Percentiles rank a stretch among this genome's conserved stretches.
Conservation (phyloP, 2,888 invertebrate species). For the Linyphia triangularis region DNA sequence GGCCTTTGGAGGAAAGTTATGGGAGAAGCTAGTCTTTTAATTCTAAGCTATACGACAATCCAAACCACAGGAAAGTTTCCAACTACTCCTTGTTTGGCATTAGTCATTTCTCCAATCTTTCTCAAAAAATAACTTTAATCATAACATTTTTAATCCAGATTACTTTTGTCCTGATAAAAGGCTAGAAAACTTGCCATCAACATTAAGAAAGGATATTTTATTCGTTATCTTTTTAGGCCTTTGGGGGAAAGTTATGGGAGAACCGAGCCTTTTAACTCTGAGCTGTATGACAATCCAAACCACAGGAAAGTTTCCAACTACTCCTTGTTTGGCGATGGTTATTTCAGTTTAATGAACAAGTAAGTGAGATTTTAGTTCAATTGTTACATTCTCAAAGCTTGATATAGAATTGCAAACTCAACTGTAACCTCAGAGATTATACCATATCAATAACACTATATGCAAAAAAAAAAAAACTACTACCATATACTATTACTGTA, state of each 20-base stretch:
- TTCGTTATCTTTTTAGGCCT: constrained; percentile 38
- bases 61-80: constrained; percentile 47
- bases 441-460: no score
- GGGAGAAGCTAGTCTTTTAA: constrained; percentile 34
- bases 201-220: no score
- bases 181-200: no score
- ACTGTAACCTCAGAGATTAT: no score
- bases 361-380: constrained; percentile 11
- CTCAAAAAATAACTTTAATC: background rate
- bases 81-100: constrained; percentile 64
- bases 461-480: no score
- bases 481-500: no score
- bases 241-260: constrained; percentile 57
- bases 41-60: constrained; percentile 50
- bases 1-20: constrained; percentile 61
- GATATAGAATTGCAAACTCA: no score
- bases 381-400: no score
- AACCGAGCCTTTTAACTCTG: constrained; percentile 39
- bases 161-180: no score
- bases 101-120: constrained; percentile 35
- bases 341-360: constrained; percentile 60
- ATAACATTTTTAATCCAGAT: no score
- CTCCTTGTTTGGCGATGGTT: constrained; percentile 56
- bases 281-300: constrained; percentile 49
- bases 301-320: constrained; percentile 59